Conservation (phyloP, 2,888 invertebrate species). For the Pteria penguin region DNA sequence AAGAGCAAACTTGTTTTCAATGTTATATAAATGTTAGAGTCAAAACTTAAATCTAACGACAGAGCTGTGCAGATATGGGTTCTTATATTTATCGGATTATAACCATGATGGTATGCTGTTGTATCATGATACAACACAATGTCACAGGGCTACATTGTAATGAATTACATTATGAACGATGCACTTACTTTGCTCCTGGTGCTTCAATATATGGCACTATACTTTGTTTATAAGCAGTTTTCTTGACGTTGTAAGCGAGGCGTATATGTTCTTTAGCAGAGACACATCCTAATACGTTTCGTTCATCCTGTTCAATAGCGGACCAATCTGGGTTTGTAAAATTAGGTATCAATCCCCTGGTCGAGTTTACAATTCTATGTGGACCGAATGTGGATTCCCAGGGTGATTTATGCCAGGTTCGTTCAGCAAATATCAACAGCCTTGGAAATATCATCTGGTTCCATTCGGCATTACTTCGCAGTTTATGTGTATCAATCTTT, state of each 20-base stretch:
- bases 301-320: not conserved
- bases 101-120: no score
- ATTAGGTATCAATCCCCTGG: not conserved
- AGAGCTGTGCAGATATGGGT: no score
- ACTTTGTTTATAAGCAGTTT: no score
- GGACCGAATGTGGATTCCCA: slow-evolving; percentile 12
- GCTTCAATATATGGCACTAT: not conserved
- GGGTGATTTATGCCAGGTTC: slow-evolving; percentile 29
- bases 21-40: no score
- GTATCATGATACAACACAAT: no score
- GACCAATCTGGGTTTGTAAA: not conserved
- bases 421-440: slow-evolving; percentile 28
- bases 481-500: not conserved
- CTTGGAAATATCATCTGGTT: slow-evolving; percentile 11
- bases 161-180: no score
- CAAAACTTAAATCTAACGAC: no score
- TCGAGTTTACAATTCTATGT: not conserved
- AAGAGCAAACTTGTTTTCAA: no score
- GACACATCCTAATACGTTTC: not conserved
- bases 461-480: not conserved
- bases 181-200: not conserved
- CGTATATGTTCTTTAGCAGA: not conserved
- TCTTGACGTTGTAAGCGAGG: no score
- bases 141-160: no score
- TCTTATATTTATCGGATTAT: no score